phyloP scores from a whole-genome alignment of 1,140 invertebrate species.

The Drosophila ercepeae region DNA sequence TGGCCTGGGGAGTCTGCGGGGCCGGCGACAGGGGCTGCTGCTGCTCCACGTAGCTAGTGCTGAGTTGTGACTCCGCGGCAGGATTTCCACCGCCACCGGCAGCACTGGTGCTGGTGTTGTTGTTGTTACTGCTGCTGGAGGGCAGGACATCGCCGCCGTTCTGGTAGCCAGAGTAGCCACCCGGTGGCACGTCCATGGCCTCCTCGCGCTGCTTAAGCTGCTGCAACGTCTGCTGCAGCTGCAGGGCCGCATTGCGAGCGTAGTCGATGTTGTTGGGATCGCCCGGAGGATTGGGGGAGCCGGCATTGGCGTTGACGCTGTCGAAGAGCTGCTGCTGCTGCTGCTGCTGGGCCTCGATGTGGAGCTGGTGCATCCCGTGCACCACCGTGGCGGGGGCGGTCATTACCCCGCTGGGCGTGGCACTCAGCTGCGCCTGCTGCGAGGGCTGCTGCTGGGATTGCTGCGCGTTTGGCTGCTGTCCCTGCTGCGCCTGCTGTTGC shows the following conservation, averaged over 20 bases:
- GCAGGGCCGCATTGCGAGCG: slow-evolving; percentile 73
- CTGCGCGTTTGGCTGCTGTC: slow-evolving; percentile 18
- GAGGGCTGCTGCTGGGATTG: slow-evolving; percentile 27
- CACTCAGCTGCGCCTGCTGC: slow-evolving; percentile 37
- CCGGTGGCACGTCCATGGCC: slow-evolving; percentile 49
- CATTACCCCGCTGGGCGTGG: slow-evolving; percentile 69
- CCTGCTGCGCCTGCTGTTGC: slow-evolving; percentile 14
- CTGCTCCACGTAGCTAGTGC: slow-evolving; percentile 57
- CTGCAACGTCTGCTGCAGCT: slow-evolving; percentile 75
- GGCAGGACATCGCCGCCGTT: slow-evolving; percentile 49
- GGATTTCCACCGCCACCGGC: slow-evolving; percentile 10
- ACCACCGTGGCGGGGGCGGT: slow-evolving; percentile 77
- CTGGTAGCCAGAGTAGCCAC: slow-evolving; percentile 59
- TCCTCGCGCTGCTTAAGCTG: slow-evolving; percentile 76
- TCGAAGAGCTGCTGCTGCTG: slow-evolving; percentile 64
- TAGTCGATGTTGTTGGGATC: slow-evolving; percentile 69
- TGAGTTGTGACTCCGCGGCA: slow-evolving; percentile 46
- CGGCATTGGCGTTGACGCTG: slow-evolving; percentile 70
- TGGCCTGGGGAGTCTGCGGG: slow-evolving; percentile 43
- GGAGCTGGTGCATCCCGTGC: slow-evolving; percentile 77
- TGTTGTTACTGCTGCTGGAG: slow-evolving; percentile 15
- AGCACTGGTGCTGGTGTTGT: slow-evolving; percentile 43
- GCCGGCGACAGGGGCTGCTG: slow-evolving; percentile 61
- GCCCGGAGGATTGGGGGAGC: slow-evolving; percentile 47
- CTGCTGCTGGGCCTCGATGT: slow-evolving; percentile 54